phyloP scores from a whole-genome alignment of 35 echinoderm and acorn worm species.

The Diadema setosum region DNA sequence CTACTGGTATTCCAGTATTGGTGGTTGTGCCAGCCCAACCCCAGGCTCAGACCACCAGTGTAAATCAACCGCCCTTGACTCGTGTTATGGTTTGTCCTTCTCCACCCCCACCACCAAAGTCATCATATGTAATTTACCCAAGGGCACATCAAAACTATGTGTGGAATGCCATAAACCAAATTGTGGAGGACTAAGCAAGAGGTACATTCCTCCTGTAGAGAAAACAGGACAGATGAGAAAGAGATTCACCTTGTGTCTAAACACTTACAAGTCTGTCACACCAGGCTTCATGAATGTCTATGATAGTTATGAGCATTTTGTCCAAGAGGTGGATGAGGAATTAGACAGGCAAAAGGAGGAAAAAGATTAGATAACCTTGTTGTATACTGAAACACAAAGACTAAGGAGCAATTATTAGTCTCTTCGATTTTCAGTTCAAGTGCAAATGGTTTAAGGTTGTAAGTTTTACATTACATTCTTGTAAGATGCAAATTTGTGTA shows the following conservation, averaged over 20 bases:
- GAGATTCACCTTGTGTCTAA: slow-evolving; percentile 32
- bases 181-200: slow-evolving; percentile 42
- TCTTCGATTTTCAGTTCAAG: too few species aligned
- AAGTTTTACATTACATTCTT: too few species aligned
- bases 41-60: not conserved
- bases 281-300: slow-evolving; percentile 6
- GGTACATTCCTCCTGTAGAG: slow-evolving; percentile 26
- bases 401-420: too few species aligned
- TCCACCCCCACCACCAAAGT: slow-evolving; percentile 31
- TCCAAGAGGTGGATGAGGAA: slow-evolving; percentile 19
- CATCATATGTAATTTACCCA: not conserved
- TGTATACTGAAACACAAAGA: too few species aligned
- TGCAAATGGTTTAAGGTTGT: too few species aligned
- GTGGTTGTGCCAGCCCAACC: slow-evolving; percentile 5
- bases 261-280: not conserved
- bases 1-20: not conserved
- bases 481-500: too few species aligned
- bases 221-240: slow-evolving; percentile 37
- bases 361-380: too few species aligned
- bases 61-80: not conserved
- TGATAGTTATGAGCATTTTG: slow-evolving; percentile 36
- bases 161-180: slow-evolving; percentile 22
- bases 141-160: slow-evolving; percentile 40
- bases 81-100: not conserved
- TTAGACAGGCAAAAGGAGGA: not conserved